A percentile compares a stretch with the other conserved stretches of the same genome.
Evolutionary conservation across 2,113 vertebrate species (phyloP).

Genomic region (Mirza zaza): DNA sequence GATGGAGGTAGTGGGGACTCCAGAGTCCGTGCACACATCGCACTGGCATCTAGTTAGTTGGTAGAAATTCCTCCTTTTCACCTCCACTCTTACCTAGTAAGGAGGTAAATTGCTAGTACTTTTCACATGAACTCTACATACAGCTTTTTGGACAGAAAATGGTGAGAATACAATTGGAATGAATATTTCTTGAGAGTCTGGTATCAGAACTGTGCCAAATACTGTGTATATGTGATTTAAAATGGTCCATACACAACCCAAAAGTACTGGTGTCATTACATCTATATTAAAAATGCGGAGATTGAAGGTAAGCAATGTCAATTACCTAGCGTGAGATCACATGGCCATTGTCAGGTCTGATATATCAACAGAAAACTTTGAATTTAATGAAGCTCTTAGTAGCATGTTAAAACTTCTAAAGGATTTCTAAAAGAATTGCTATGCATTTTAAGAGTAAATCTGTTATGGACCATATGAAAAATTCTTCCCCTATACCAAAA

Average conservation of each 20-base stretch:
- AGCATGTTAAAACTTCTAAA: not conserved
- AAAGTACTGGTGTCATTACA: not conserved
- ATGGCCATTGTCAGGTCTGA: not conserved
- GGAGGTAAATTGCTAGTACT: not conserved
- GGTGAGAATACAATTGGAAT: not conserved
- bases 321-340: not conserved
- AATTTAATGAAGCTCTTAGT: constrained; percentile 21
- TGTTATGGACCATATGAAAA: not conserved
- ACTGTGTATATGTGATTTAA: not conserved
- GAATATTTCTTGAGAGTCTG: not conserved
- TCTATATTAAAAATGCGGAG: not conserved
- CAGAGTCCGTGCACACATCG: not conserved
- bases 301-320: not conserved
- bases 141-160: not conserved
- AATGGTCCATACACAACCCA: not conserved
- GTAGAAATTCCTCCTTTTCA: not conserved
- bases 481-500: not conserved
- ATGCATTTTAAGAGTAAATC: not conserved
- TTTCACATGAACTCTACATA: not conserved
- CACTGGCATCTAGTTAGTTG: not conserved
- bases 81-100: not conserved
- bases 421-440: not conserved
- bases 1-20: not conserved
- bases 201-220: not conserved
- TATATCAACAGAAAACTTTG: not conserved